Evolutionary conservation across 2,113 vertebrate species (phyloP), one percentile per base, ranked within the genome.

Genomic region (Epinephelus lanceolatus): DNA sequence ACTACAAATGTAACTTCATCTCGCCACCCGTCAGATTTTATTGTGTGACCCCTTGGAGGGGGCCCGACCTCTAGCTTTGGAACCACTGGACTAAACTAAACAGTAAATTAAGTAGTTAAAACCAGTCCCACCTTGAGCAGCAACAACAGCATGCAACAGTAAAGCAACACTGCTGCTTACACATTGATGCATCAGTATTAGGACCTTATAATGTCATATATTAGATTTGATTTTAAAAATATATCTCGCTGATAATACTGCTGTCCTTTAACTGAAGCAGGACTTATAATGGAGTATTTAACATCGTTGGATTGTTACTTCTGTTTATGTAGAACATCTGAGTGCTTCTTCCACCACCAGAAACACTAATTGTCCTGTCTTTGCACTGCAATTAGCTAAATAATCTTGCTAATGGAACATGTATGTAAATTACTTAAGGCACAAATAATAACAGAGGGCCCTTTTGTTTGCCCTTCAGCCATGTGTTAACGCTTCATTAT

Each of bases 401-500:
- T 53, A 49, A 53, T 56, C 53, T n/a, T 30, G n/a, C 55, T 65
- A 42, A 80, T 37, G 6, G 47, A 69, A 65, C 56, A 69, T 47
- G 27, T 69, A 79, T 68, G 53, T 56, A 23, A 72, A 78, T 52
- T 56, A 49, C 51, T 77, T 25, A 17, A 72, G 40, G 45, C 47
- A 53, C 53, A 45, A 74, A 68, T 37, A 42, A 55, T 55, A 79
- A 59, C 61, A 79, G 25, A 53, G 33, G 47, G 49, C 49, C 27
- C 60, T 76, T 78, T 59, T 21, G 21, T 87, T 81, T 70, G 51
- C 21, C 78, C 62, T 88, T 66, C 61, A 74, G 79, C 12, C 2
- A 21, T 45, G 30, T 53, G 67, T 75, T 71, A 59, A 85, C 14
- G 72, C 74, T 42, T 77, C 65, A 81, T 70, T 86, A 80, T 81